Evolutionary conservation across 1,140 invertebrate species (phyloP).

Genomic region (Gonatopus flavifemur): DNA sequence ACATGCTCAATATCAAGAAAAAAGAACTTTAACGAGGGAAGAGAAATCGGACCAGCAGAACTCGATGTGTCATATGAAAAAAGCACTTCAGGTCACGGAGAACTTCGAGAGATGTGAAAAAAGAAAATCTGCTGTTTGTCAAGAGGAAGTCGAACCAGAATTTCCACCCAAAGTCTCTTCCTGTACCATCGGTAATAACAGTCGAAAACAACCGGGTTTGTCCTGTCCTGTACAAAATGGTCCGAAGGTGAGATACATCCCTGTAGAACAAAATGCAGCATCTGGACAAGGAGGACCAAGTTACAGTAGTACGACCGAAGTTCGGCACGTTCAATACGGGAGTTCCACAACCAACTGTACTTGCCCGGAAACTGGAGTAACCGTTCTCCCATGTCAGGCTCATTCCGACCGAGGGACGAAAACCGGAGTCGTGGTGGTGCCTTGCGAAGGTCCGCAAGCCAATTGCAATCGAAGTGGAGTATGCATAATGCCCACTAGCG

Average conservation of each 20-base stretch:
- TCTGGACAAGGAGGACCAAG: constrained; percentile 34
- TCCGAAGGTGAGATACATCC: constrained; percentile 30
- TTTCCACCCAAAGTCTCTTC: constrained; percentile 14
- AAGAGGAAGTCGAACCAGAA: no score
- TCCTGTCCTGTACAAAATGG: constrained; percentile 37
- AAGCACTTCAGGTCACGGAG: constrained; percentile 30
- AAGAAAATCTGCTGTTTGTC: no score
- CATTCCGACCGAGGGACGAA: constrained; percentile 40
- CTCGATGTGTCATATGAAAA: constrained; percentile 23
- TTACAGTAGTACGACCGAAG: constrained; percentile 39
- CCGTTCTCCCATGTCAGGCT: constrained; percentile 47
- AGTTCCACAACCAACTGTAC: constrained; percentile 21
- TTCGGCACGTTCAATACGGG: constrained; percentile 44
- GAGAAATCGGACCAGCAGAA: constrained; percentile 32
- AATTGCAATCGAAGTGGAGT: constrained; percentile 40
- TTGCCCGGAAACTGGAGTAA: constrained; percentile 48
- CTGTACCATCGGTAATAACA: constrained; percentile 41
- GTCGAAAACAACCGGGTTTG: constrained; percentile 25
- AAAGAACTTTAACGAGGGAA: constrained; percentile 34
- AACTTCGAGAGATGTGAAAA: constrained; percentile 34
- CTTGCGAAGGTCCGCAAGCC: constrained; percentile 37
- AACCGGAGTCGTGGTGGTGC: constrained; percentile 48
- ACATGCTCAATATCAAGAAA: constrained; percentile 38
- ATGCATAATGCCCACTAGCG: constrained; percentile 42
- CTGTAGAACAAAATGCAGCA: no score